Base-by-base conservation (phyloP, 2,113 vertebrate species). In the Thryonomys swinderianus region DNA sequence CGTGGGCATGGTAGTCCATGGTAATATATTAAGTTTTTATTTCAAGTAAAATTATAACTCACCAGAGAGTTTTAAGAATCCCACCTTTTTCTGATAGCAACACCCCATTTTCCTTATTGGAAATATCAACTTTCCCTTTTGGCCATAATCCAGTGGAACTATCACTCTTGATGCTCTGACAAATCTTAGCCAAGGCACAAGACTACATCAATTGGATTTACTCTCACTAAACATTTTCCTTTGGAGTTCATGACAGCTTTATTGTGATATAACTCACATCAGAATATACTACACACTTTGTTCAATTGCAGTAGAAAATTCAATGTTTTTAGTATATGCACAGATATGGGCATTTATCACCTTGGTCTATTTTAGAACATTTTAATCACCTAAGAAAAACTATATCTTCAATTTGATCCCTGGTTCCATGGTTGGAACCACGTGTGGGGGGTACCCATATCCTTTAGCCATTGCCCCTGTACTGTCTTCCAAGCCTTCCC, bases 1-100 rank as follows among this genome's bases (percentile, higher is more conserved):
- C 12, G 27, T 78, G 27, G 40, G 25, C 30, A n/a, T 45, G 11
- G 2, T 14, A 67, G 17, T 48, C 3, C 53, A 73, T n/a, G 12
- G 42, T 61, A 92, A 34, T 85, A 92, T 76, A 12, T 61, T 69
- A 51, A 30, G 45, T 57, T 62, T 78, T 40, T 86, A 78, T 67
- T 81, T 34, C 67, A 89, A 40, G 14, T 34, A 80, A 93, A 83
- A 74, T 88, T 61, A 91, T 37, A 81, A 89, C 85, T 94, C 13
- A 82, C 1, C 12, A n/a, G 32, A 91, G 23, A 67, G 18, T 11
- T 89, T 88, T 85, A 92, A 71, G 34, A 53, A 86, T 76, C 23
- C 27, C 21, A 79, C 30, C 30, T 82, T 78, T 79, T 94, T 94
- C 93, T 62, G n/a, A 88, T 69, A 89, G 48, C 11, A 69, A 42